Base-by-base conservation (phyloP, 1,140 invertebrate genomes). In the Tenebrio molitor region DNA sequence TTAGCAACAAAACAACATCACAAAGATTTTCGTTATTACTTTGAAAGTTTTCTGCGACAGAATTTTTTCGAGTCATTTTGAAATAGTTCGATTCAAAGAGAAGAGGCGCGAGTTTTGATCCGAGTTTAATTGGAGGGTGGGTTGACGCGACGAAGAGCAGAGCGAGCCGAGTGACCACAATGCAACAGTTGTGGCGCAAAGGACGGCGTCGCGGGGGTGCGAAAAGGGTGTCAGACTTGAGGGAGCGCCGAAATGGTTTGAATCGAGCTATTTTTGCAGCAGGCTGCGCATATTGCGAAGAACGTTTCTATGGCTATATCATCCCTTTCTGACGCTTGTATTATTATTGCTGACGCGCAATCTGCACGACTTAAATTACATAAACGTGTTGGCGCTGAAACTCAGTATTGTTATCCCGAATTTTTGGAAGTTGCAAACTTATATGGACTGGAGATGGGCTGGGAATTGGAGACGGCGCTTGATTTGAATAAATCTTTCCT, bases 311-410 rank as follows among this genome's bases (percentile, higher is more conserved):
- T 72, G 68, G 69, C 73, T 75, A 75, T 75, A 75, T 75, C 73
- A 75, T 71, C 69, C 73, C 53, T 71, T 65, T 75, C 73, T 75
- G 69, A 72, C 69, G 69, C 64, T 69, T 72, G 63, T 72, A 68
- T 72, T 75, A 75, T 75, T 75, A 75, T 75, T 75, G 73, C 73
- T 75, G 73, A 75, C 73, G 58, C 72, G 72, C 73, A 75, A 75
- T 75, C 73, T 75, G 73, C 58, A 53, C 73, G 44, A 71, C 69
- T 69, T 75, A 75, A 75, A 75, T 75, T 75, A 75, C 58, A 69
- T 67, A 71, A 72, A 75, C 65, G 73, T 75, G 73, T 66, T 69
- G 70, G 68, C 34, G 42, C 36, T 41, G 64, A 41, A 66, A 72
- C 33, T 53, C 44, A 29, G 62, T 67, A 66, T 72, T 72, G 62